Base-by-base conservation (phyloP, 2,797 vertebrate genomes). In the Holocentrus rufus region DNA sequence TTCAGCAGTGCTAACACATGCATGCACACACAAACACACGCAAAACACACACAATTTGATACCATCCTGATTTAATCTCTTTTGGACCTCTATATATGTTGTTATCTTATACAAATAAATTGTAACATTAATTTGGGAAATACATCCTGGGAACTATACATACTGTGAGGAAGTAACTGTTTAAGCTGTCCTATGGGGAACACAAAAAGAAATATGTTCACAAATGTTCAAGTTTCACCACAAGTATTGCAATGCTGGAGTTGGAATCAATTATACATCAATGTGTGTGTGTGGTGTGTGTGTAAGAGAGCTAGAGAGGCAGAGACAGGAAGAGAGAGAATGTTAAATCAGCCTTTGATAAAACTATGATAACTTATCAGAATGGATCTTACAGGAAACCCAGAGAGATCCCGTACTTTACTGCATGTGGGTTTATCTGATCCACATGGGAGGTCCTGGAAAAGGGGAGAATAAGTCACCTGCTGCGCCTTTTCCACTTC, bases 241-340 rank as follows among this genome's bases (percentile, higher is more conserved):
- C 57, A 66, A 59, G 8, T 22, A 18, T 20, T 8, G 36, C 36
- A 7, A n/a, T 20, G 11, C 39, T n/a, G 31, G 30, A 62, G 47
- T 58, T 60, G 42, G 23, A 15, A 57, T 44, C 14, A 27, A 49
- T 65, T 77, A 54, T 17, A 71, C 20, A 72, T 39, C 62, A 66
- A 60, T 58, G 15, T 31, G 7, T 71, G 34, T 36, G 65, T 65
- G 18, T 23, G 0, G 17, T 64, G 6, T 8, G 11, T 22, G 0
- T 49, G 60, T 64, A 63, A 7, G 14, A 44, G 23, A 46, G 31
- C 9, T 30, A 58, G 31, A 61, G 5, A 25, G 58, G 25, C 11
- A 46, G 60, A 31, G 7, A 49, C 17, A 47, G 44, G 25, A 17
- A 30, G 27, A 57, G 5, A 59, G 9, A 42, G 57, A 42, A 9